Percentiles rank a stretch among this genome's conserved stretches.
phyloP scores from a whole-genome alignment of 2,113 vertebrate genomes.

The Gopherus evgoodei region DNA sequence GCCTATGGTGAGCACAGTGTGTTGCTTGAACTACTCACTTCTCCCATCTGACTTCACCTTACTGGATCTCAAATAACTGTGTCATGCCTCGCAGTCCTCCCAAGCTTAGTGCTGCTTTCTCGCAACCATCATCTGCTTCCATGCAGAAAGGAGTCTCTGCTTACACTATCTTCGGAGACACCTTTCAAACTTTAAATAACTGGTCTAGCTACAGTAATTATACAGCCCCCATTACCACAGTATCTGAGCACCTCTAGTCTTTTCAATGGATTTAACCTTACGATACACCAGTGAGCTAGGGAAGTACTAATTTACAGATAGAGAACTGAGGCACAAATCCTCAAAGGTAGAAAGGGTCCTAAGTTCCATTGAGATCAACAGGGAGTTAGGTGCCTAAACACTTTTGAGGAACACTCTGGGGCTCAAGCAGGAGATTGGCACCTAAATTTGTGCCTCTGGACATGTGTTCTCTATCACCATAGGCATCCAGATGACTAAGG shows the following conservation, averaged over 20 bases:
- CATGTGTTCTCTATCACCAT: neutral
- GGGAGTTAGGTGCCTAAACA: neutral
- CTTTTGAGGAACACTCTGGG: neutral
- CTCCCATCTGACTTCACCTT: neutral
- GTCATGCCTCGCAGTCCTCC: neutral
- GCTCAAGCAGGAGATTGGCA: neutral
- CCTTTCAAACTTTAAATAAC: neutral
- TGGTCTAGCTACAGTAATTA: neutral
- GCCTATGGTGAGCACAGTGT: neutral
- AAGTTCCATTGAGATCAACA: neutral
- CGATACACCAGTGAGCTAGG: neutral
- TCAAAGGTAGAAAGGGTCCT: neutral
- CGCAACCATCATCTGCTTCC: neutral
- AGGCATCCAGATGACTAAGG: neutral
- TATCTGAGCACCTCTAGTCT: neutral
- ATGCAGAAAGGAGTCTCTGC: neutral
- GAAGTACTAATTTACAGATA: neutral
- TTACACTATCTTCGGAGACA: neutral
- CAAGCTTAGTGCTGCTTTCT: neutral
- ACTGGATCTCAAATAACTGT: neutral
- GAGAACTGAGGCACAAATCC: neutral
- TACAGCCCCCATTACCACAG: neutral
- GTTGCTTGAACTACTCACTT: neutral
- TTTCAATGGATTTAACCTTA: neutral
- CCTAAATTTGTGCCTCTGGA: no score